Base-by-base conservation (phyloP, 2,888 invertebrate genomes). In the Amblyjoppa proteus region DNA sequence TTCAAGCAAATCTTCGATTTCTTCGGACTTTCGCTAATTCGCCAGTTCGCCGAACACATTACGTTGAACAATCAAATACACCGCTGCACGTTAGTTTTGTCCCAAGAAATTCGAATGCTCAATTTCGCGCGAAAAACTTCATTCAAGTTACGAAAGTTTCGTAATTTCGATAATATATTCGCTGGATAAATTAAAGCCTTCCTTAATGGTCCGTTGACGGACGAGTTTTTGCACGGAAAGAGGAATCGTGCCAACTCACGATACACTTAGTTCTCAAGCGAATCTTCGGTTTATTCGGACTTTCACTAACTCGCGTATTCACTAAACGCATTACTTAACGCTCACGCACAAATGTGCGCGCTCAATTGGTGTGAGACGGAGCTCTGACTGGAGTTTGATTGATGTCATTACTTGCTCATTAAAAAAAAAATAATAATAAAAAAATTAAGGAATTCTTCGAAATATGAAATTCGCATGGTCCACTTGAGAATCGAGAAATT, bases 281-380 rank as follows among this genome's bases (percentile, higher is more conserved):
- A 82, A 85, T 85, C 79, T 76, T 75, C 73, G 80, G 83, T 85
- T 83, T 83, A 73, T 77, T 75, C 53, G 49, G 45, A 83, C 85
- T 85, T 85, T 85, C 85, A 85, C 85, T 77, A 61, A 73, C 49
- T 51, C 69, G 45, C 3, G 64, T 64, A 38, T 64, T 64, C 31
- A 16, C 45, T 45, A 45, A 16, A 45, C 45, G 16, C 45, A 45
- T 45, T 45, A 45, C 45, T 45, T 45, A 45, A 45, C 45, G 45
- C 45, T 13, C 16, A 64, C 34, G 6, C 61, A 20, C 6, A 20
- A 16, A 64, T n/a, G 16, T 13, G 61, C 31, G 16, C 5, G 61
- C 28, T 41, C 13, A 16, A 61, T 75, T 56, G 31, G 25, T 56
- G 56, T 31, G 2, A 45, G 61, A 75, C 49, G 51, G 25, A 61